A percentile compares a stretch with the other conserved stretches of the same genome.
Evolutionary conservation across 1,140 invertebrate genomes (phyloP).

Genomic region (Eumaeus atala): DNA sequence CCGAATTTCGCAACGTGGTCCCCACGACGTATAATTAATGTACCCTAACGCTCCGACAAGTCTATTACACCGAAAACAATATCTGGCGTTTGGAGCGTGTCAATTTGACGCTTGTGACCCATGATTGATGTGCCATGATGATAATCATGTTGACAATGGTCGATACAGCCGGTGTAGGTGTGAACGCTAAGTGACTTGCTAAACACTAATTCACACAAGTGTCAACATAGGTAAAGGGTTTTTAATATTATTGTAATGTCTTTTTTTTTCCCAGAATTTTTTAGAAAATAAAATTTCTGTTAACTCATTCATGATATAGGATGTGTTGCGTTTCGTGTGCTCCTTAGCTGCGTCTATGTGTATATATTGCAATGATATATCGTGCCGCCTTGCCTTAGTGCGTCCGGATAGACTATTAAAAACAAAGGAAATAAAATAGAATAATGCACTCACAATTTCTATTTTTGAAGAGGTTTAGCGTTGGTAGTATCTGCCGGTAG

Average conservation of each 20-base stretch:
- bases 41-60: slow-evolving; percentile 43
- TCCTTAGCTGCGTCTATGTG: too few species aligned
- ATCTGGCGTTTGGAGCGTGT: slow-evolving; percentile 35
- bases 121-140: slow-evolving; percentile 31
- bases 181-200: slow-evolving; percentile 6
- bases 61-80: slow-evolving; percentile 58
- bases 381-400: too few species aligned
- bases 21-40: slow-evolving; percentile 51
- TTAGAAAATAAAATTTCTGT: too few species aligned
- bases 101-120: slow-evolving; percentile 39
- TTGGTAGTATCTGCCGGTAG: slow-evolving; percentile 92
- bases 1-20: slow-evolving; percentile 31
- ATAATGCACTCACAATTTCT: slow-evolving; percentile 76
- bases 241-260: too few species aligned
- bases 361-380: too few species aligned
- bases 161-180: neutral
- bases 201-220: neutral
- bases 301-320: too few species aligned
- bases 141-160: slow-evolving; percentile 8
- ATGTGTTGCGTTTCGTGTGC: too few species aligned
- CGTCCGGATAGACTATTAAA: too few species aligned
- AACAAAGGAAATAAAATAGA: neutral
- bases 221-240: too few species aligned
- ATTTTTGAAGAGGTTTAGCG: slow-evolving; percentile 94
- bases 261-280: too few species aligned